phyloP scores from a whole-genome alignment of 2,113 vertebrate genomes.

The Baryphthengus martii region DNA sequence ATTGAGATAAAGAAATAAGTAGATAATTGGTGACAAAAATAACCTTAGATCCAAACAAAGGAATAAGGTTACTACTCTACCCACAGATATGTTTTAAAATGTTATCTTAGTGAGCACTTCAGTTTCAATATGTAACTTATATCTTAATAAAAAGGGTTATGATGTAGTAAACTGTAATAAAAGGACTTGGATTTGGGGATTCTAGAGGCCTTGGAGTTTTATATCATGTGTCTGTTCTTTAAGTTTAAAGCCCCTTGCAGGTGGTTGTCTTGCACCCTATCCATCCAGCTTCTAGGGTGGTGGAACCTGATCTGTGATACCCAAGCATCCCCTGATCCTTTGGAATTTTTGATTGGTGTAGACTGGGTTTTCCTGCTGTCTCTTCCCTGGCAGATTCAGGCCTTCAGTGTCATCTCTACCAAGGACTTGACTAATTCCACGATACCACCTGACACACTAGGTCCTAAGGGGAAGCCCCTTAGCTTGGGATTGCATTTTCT shows the following conservation, averaged over 20 bases:
- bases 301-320: background rate
- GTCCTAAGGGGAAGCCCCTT: background rate
- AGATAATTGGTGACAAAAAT: background rate
- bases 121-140: background rate
- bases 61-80: background rate
- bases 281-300: background rate
- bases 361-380: background rate
- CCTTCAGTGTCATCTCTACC: background rate
- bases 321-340: background rate
- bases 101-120: background rate
- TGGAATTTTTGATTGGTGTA: background rate
- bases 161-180: background rate
- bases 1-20: background rate
- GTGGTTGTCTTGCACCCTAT: background rate
- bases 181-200: background rate
- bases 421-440: background rate
- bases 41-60: background rate
- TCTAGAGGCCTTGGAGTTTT: background rate
- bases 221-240: background rate
- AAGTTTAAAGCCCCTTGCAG: background rate
- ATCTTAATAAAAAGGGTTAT: background rate
- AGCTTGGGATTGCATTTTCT: background rate
- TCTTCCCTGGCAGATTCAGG: background rate
- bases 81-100: background rate
- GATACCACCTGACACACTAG: background rate